Percentiles rank a stretch among this genome's conserved stretches.
Conservation (phyloP, 2,888 invertebrate species). For the Nineta flava region DNA sequence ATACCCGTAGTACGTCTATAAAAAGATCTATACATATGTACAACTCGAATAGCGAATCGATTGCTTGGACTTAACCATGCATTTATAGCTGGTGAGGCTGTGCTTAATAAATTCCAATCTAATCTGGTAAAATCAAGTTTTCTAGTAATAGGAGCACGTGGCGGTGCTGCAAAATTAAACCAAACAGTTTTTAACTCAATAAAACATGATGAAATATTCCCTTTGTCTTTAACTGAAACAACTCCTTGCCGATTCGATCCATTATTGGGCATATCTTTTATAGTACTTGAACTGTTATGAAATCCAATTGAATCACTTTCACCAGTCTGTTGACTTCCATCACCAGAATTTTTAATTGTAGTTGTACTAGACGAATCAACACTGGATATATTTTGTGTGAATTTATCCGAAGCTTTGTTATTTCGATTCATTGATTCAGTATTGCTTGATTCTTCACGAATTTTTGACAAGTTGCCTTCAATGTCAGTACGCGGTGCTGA, state of each 20-base stretch:
- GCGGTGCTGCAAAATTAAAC: constrained; percentile 97
- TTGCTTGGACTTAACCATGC: constrained; percentile 97
- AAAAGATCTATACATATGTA: constrained; percentile 63
- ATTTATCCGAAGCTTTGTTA: neutral
- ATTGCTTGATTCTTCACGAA: constrained; percentile 25
- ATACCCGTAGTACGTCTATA: constrained; percentile 70
- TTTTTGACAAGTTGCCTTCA: constrained; percentile 12
- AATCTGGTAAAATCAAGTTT: constrained; percentile 86
- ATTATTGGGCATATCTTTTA: constrained; percentile 10
- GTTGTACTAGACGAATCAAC: constrained; percentile 6
- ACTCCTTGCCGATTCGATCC: constrained; percentile 13
- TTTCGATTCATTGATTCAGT: constrained; percentile 13
- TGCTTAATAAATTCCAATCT: constrained; percentile 93
- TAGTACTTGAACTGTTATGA: constrained; percentile 12
- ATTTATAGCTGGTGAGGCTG: constrained; percentile 90
- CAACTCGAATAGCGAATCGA: constrained; percentile 69
- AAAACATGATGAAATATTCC: constrained; percentile 70
- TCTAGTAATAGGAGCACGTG: constrained; percentile 80
- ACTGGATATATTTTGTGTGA: constrained; percentile 2
- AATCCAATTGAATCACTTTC: constrained; percentile 8
- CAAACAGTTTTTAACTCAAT: constrained; percentile 82
- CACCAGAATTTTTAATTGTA: constrained; percentile 4
- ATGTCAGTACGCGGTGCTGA: constrained; percentile 12
- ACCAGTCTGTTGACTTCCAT: constrained; percentile 4
- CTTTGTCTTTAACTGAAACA: constrained; percentile 41